phyloP scores from a whole-genome alignment of 2,797 vertebrate species.

The Enteromius afrohamiltoni region DNA sequence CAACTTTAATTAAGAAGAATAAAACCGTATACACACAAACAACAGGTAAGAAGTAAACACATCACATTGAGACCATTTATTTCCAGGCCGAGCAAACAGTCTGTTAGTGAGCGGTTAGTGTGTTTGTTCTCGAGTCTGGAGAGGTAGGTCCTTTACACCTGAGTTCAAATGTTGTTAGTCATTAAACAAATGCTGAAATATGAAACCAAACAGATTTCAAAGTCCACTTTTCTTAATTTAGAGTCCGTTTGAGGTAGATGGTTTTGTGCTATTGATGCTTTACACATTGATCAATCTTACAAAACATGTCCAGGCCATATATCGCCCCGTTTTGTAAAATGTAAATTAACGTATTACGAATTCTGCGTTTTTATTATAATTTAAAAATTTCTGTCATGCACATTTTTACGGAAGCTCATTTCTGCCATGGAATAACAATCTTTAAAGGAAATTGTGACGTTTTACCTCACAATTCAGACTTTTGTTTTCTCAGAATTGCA shows the following conservation, averaged over 20 bases:
- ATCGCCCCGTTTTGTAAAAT: background rate
- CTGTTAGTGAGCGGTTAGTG: conserved; percentile 1
- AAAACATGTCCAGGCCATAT: background rate
- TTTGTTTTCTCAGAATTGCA: background rate
- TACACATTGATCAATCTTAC: background rate
- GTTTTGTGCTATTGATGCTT: conserved; percentile 17
- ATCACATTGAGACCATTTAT: conserved; percentile 42
- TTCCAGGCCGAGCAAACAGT: conserved; percentile 16
- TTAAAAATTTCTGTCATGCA: background rate
- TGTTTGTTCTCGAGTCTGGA: conserved; percentile 17
- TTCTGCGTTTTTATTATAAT: background rate
- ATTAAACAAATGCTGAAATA: conserved; percentile 2
- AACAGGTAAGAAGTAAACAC: conserved; percentile 26
- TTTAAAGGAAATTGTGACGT: background rate
- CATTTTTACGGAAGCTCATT: background rate
- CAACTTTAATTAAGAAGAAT: conserved; percentile 37
- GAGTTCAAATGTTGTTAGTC: conserved; percentile 10
- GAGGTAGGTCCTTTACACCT: conserved; percentile 49
- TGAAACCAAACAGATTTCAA: background rate
- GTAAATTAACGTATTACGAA: background rate
- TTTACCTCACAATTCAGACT: background rate
- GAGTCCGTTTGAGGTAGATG: conserved; percentile 44
- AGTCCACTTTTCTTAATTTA: background rate
- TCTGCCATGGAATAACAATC: background rate
- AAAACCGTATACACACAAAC: conserved; percentile 34